Evolutionary conservation across 2,113 vertebrate species (phyloP).

Genomic region (Picathartes gymnocephalus): DNA sequence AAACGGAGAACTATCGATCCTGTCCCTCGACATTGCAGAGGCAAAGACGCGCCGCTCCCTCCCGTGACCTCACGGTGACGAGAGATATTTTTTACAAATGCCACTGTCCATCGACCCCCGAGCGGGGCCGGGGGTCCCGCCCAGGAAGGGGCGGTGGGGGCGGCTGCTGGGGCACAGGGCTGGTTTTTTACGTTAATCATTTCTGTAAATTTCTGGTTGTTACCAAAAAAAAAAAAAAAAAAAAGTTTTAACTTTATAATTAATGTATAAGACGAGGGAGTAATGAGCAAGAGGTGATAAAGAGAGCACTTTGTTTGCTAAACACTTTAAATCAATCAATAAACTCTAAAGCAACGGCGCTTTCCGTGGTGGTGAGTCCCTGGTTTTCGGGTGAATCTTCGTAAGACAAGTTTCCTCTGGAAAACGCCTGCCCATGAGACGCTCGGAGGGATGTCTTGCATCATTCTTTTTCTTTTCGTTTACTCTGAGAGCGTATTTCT

Average conservation of each 20-base stretch:
- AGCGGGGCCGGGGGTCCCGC: background rate
- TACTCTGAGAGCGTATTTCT: background rate
- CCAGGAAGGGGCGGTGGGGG: background rate
- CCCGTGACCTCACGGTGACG: background rate
- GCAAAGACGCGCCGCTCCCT: background rate
- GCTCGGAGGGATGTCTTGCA: no score
- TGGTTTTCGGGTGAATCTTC: background rate
- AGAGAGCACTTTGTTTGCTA: conserved; percentile 68
- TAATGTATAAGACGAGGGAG: conserved; percentile 43
- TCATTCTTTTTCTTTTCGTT: background rate
- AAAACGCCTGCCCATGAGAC: background rate
- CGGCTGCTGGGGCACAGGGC: background rate
- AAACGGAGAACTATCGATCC: background rate
- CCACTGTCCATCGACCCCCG: background rate
- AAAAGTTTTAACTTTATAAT: conserved; percentile 67
- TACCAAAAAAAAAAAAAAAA: background rate
- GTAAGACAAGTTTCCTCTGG: background rate
- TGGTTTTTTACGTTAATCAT: background rate
- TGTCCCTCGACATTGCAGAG: background rate
- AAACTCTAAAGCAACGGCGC: conserved; percentile 20
- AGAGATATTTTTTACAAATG: background rate
- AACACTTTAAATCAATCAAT: conserved; percentile 63
- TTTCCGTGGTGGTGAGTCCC: background rate
- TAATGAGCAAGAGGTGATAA: background rate
- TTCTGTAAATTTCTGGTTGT: conserved; percentile 66